These are phyloP conservation scores for Microtus richardsoni DNA, from an alignment of 2,113 vertebrate species.

Conservation along the genomic window DNA sequence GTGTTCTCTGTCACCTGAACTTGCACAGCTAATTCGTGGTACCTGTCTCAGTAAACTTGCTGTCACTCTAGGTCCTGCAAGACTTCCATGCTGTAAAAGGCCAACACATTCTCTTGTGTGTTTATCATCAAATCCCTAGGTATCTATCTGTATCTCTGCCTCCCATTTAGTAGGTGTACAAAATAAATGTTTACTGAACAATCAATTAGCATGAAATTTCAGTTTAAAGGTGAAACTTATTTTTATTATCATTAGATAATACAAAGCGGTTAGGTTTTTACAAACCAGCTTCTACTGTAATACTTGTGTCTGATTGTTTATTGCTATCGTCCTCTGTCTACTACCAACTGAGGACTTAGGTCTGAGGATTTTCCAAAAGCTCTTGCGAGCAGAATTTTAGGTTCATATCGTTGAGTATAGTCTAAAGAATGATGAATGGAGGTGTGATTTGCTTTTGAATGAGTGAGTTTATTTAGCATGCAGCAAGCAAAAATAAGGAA, in stretches of 20 bases:
- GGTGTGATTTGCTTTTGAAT: not conserved
- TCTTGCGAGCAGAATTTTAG: not conserved
- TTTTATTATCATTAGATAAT: slow-evolving; percentile 18
- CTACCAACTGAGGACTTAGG: not conserved
- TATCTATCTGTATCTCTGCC: not conserved
- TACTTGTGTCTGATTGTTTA: not conserved
- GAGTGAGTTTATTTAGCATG: not conserved
- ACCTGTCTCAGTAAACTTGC: not conserved
- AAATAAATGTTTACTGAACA: not conserved
- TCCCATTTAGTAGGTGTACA: not conserved
- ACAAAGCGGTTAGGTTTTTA: not conserved
- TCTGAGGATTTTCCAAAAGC: slow-evolving; percentile 21
- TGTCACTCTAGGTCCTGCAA: not conserved
- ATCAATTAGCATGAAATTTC: not conserved
- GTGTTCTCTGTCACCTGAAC: not conserved
- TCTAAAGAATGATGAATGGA: not conserved
- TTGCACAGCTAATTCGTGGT: not conserved
- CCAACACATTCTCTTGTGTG: not conserved
- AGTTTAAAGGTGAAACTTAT: not conserved
- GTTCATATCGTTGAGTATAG: not conserved
- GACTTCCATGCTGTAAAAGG: not conserved
- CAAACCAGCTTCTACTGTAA: not conserved
- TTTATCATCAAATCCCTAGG: not conserved
- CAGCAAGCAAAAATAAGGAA: not conserved
- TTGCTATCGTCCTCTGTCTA: not conserved